A percentile compares a stretch with the other conserved stretches of the same genome.
These are phyloP conservation scores for Phoebastria nigripes DNA, from an alignment of 2,797 vertebrate genomes.

Conservation along the genomic window DNA sequence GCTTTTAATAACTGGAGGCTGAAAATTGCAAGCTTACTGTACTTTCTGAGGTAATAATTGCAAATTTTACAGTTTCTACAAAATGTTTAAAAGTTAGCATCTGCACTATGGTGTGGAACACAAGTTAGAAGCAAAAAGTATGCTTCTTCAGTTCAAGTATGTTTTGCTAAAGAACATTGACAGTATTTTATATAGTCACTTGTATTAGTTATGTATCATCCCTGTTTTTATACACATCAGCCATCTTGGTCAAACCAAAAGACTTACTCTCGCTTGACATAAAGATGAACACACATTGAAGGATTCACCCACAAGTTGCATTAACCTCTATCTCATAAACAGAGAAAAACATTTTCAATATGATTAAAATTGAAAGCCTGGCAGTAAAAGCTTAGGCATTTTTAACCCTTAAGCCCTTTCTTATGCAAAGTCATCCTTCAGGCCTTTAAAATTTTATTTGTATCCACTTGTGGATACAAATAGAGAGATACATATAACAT, in stretches of 20 bases:
- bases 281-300: not conserved
- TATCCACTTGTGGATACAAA: not conserved
- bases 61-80: not conserved
- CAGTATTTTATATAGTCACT: not conserved
- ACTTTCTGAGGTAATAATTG: not conserved
- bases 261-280: not conserved
- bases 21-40: not conserved
- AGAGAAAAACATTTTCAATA: not conserved
- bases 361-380: not conserved
- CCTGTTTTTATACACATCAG: not conserved
- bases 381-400: not conserved
- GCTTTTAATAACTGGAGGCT: not conserved
- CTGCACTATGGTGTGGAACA: accelerated
- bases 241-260: not conserved
- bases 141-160: not conserved
- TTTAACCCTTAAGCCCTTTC: not conserved
- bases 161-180: not conserved
- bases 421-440: not conserved
- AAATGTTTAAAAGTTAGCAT: not conserved
- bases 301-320: not conserved
- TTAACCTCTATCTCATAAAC: not conserved
- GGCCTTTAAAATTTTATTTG: not conserved
- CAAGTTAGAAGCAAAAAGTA: not conserved
- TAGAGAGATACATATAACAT: too few species aligned
- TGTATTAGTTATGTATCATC: not conserved